Percentiles rank a stretch among this genome's conserved stretches.
Conservation (phyloP, 2,888 invertebrate genomes). For the Hyposoter didymator region DNA sequence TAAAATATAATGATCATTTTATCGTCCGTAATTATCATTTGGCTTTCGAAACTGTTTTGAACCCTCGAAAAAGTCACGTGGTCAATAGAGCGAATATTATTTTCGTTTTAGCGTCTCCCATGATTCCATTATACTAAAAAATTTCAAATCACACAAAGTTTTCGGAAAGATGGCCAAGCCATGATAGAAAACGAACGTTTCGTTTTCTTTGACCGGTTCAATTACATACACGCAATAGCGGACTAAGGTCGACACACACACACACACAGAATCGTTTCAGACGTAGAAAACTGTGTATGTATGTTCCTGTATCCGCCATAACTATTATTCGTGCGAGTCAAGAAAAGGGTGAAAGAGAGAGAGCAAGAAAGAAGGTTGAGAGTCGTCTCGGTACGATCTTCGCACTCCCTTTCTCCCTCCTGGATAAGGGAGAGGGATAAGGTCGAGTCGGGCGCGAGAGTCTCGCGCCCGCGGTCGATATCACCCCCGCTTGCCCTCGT, state of each 20-base stretch:
- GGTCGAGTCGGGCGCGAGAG: conserved; percentile 45
- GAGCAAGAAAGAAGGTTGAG: conserved; percentile 32
- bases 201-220: background rate
- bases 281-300: background rate
- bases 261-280: background rate
- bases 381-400: conserved; percentile 48
- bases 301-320: conserved; percentile 23
- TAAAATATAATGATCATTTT: too few species aligned
- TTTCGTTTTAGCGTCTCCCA: background rate
- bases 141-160: background rate
- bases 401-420: conserved; percentile 28
- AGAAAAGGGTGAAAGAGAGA: conserved; percentile 34
- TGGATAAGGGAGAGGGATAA: conserved; percentile 36
- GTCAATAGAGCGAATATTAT: background rate
- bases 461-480: conserved; percentile 62
- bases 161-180: background rate
- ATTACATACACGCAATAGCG: background rate
- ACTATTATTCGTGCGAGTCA: conserved; percentile 44
- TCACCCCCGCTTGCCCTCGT: conserved; percentile 48
- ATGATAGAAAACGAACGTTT: background rate
- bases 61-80: background rate
- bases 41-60: background rate
- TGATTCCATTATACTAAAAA: background rate
- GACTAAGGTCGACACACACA: background rate
- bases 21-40: too few species aligned